These are phyloP conservation scores for Sinocyclocheilus anshuiensis DNA, from an alignment of 2,113 vertebrate species.

Conservation along the genomic window DNA sequence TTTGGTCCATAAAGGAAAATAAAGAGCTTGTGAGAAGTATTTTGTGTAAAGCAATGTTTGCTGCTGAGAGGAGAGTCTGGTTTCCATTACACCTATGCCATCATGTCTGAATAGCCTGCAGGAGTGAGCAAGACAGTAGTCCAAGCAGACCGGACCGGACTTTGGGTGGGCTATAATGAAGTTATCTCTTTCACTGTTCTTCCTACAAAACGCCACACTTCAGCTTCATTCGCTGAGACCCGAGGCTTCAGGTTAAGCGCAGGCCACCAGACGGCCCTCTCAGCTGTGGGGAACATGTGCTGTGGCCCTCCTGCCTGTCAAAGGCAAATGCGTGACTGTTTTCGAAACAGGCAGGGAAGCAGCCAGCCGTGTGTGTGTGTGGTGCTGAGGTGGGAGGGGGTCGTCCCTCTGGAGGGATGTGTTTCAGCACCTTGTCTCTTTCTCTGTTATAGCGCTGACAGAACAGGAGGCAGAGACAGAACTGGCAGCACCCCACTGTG, in stretches of 20 bases:
- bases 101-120: constrained; percentile 38
- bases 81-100: constrained; percentile 65
- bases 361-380: constrained; percentile 46
- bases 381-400: constrained; percentile 23
- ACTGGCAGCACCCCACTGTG: constrained; percentile 35
- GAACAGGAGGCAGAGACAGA: constrained; percentile 50
- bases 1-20: constrained; percentile 67
- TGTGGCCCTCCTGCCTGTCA: constrained; percentile 24
- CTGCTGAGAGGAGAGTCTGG: constrained; percentile 70
- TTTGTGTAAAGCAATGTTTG: constrained; percentile 72
- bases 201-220: neutral
- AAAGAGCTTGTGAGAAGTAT: constrained; percentile 71
- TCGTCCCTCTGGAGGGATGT: constrained; percentile 59
- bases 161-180: constrained; percentile 28
- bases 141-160: constrained; percentile 9
- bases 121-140: constrained; percentile 19
- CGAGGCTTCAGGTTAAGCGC: neutral
- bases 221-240: neutral
- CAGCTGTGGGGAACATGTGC: constrained; percentile 28
- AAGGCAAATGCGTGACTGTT: constrained; percentile 18
- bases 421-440: constrained; percentile 75
- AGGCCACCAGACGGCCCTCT: neutral
- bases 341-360: constrained; percentile 31
- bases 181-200: constrained; percentile 39
- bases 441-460: constrained; percentile 72